These are phyloP conservation scores for Myotis yumanensis DNA, from an alignment of 2,113 vertebrate genomes.

Conservation along the genomic window DNA sequence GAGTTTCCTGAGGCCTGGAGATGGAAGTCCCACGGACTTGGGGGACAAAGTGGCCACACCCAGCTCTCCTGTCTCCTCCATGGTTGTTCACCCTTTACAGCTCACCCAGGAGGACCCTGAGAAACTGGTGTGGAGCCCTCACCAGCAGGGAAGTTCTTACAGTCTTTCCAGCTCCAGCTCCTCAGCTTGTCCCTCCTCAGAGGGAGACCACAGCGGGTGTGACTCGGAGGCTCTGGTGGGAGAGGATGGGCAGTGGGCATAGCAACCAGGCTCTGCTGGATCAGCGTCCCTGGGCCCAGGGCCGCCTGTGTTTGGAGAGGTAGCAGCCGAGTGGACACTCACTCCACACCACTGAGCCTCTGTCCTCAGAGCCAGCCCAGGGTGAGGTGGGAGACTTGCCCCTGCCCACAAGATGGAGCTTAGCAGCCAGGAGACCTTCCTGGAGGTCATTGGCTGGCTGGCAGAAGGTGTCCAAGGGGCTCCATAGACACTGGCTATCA, in stretches of 20 bases:
- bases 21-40: background rate
- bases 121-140: background rate
- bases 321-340: background rate
- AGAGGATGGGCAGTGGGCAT: background rate
- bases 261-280: background rate
- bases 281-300: background rate
- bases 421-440: background rate
- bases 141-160: background rate
- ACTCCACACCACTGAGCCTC: background rate
- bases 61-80: background rate
- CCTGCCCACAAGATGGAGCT: background rate
- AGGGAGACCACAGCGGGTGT: background rate
- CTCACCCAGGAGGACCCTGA: background rate
- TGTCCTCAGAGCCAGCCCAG: background rate
- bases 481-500: background rate
- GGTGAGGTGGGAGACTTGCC: background rate
- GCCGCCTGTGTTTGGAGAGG: background rate
- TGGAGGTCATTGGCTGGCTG: background rate
- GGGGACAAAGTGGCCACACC: background rate
- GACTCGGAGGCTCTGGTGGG: background rate
- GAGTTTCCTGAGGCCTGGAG: background rate
- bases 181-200: background rate
- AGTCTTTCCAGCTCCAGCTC: background rate
- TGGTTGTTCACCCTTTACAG: too few relatives aligned
- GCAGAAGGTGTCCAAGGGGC: background rate